Evolutionary conservation across 1,140 invertebrate genomes (phyloP).

Genomic region (Andricus grossulariae): DNA sequence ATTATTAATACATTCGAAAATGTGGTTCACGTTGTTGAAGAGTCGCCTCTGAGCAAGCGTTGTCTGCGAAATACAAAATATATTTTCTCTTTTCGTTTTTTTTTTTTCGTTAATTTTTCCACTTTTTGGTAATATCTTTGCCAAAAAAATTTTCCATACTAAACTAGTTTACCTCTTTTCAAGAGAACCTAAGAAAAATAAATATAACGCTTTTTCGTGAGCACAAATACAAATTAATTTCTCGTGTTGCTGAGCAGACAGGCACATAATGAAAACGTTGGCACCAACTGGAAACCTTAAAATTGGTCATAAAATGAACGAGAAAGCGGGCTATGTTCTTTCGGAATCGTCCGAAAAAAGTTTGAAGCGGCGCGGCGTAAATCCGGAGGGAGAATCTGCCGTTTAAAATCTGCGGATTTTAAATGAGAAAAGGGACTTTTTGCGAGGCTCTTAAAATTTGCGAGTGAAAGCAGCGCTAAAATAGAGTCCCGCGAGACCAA

Average conservation of each 20-base stretch:
- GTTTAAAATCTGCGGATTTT: neutral
- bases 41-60: neutral
- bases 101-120: constrained; percentile 3
- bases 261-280: constrained; percentile 46
- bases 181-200: constrained; percentile 16
- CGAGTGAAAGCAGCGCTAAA: neutral
- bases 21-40: constrained; percentile 16
- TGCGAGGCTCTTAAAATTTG: constrained; percentile 12
- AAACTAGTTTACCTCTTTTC: constrained; percentile 20
- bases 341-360: constrained; percentile 22
- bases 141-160: neutral
- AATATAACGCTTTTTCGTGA: constrained; percentile 3
- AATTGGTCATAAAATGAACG: constrained; percentile 26
- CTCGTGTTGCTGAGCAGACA: constrained; percentile 35
- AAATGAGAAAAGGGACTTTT: constrained; percentile 2
- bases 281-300: constrained; percentile 6
- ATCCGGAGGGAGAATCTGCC: constrained; percentile 19
- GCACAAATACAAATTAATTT: constrained; percentile 27
- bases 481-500: neutral
- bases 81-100: constrained; percentile 1
- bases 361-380: neutral
- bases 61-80: constrained; percentile 25
- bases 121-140: neutral
- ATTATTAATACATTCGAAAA: constrained; percentile 12
- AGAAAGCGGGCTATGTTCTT: neutral